Base-by-base conservation (phyloP, 2,888 invertebrate genomes). In the Drosophila atroscutellata region DNA sequence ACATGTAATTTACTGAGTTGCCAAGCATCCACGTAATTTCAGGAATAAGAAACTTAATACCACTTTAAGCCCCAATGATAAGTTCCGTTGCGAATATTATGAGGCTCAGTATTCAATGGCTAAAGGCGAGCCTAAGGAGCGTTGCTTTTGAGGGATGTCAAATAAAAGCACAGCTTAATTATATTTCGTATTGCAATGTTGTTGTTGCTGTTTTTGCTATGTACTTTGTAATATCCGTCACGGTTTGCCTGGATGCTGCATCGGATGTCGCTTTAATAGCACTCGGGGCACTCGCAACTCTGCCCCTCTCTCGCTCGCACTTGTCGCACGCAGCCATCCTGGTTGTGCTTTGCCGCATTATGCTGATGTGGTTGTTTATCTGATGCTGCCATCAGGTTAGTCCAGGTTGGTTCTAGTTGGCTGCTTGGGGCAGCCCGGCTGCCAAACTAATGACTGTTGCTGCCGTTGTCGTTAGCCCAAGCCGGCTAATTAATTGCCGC, bases 401-500 rank as follows among this genome's bases (percentile, higher is more conserved):
- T 49, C 13, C 50, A 28, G n/a, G 50, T 28, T 50, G n/a, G 30
- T 18, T 26, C 39, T 56, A 37, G 55, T 51, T 49, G 47, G 13
- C 28, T 56, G 56, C 76, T 65, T 56, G 42, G 54, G 66, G 56
- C 45, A 45, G 45, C 58, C 76, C 26, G 58, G 45, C 70, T 67
- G 62, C 63, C 72, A 73, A 85, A 86, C 84, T 88, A 83, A 85
- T 88, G 89, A 80, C 84, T 83, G 75, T 73, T 80, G 86, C 75
- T 82, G 80, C 64, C 71, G 77, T 68, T 82, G 81, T 73, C 71
- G 85, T 73, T 78, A 69, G 75, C 60, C 72, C 76, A 59, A 75
- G 72, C 75, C 68, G 62, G 69, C 83, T 86, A 89, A 85, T 85
- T 85, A 85, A 85, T 85, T 83, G 85, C 81, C 83, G 87, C 85